Conservation (phyloP, 2,797 vertebrate genomes). For the Tenualosa thibaudeaui region DNA sequence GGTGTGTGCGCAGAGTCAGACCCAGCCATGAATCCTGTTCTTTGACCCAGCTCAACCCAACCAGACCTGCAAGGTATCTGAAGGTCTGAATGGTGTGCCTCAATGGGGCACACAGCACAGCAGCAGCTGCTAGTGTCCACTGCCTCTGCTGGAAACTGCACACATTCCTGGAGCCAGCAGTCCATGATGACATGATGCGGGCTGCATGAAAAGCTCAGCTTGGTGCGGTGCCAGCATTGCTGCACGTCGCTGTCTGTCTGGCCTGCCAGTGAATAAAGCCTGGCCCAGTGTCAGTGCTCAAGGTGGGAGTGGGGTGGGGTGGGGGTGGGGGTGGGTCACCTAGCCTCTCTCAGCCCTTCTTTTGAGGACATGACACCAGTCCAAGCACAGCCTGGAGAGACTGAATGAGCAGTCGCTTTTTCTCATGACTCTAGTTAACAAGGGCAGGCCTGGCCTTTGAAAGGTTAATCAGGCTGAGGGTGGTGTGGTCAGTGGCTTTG, state of each 20-base stretch:
- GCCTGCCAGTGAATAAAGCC: not conserved
- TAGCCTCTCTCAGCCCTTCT: not conserved
- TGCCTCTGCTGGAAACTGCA: not conserved
- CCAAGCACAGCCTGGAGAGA: not conserved
- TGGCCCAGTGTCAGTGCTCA: not conserved
- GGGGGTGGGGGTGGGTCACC: too few relatives aligned
- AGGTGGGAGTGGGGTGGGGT: not conserved
- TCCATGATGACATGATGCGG: constrained; percentile 4
- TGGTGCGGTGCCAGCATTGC: not conserved
- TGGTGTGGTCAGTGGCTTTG: constrained; percentile 41
- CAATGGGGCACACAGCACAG: not conserved
- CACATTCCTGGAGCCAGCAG: constrained; percentile 24
- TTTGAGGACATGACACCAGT: constrained; percentile 3
- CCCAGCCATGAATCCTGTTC: not conserved
- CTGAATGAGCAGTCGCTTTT: not conserved
- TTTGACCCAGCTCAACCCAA: not conserved
- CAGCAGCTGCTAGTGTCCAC: not conserved
- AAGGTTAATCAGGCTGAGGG: constrained; percentile 44
- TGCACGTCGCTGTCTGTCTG: not conserved
- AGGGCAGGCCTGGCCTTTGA: constrained; percentile 38
- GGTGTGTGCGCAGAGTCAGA: not conserved
- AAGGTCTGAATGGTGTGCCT: not conserved
- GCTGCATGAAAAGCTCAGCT: not conserved
- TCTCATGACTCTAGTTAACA: constrained; percentile 36
- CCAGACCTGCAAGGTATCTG: not conserved